Conservation (phyloP, 2,888 invertebrate species). For the Bruchidius siliquastri region DNA sequence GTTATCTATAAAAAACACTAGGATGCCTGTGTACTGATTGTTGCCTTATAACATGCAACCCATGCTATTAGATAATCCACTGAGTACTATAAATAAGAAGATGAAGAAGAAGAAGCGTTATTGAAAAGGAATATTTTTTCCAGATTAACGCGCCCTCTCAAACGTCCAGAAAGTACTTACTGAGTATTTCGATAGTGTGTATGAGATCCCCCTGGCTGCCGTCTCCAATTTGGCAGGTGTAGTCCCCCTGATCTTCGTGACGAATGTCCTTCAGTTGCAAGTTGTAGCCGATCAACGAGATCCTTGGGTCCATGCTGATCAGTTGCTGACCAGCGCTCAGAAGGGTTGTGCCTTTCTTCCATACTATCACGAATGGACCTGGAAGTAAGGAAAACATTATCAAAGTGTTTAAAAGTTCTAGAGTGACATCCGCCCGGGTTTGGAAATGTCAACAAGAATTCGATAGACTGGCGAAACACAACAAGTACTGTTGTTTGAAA, state of each 20-base stretch:
- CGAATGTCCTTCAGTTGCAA: slow-evolving; percentile 52
- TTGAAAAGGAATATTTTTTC: too few species aligned
- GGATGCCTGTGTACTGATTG: too few species aligned
- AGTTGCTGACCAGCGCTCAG: slow-evolving; percentile 53
- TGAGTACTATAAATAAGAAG: too few species aligned
- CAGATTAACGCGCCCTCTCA: too few species aligned
- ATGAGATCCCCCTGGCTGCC: slow-evolving; percentile 52
- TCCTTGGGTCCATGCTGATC: slow-evolving; percentile 51
- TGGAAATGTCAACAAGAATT: too few species aligned
- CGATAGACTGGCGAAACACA: too few species aligned
- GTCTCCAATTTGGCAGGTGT: slow-evolving; percentile 55
- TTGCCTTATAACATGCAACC: too few species aligned
- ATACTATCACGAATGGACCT: slow-evolving; percentile 53
- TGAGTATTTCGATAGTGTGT: slow-evolving; percentile 55
- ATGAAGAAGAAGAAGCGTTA: too few species aligned
- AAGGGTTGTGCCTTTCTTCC: slow-evolving; percentile 52
- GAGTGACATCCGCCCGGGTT: too few species aligned
- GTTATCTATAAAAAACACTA: too few species aligned
- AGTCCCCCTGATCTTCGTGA: slow-evolving; percentile 54
- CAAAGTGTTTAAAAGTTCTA: neutral
- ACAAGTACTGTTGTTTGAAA: too few species aligned
- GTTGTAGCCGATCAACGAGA: slow-evolving; percentile 50
- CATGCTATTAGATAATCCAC: too few species aligned
- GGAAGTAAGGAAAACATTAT: slow-evolving; percentile 25
- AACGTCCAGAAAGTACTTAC: slow-evolving; percentile 37